Conservation (phyloP, 2,888 invertebrate species). For the Microctonus aethiopoides region DNA sequence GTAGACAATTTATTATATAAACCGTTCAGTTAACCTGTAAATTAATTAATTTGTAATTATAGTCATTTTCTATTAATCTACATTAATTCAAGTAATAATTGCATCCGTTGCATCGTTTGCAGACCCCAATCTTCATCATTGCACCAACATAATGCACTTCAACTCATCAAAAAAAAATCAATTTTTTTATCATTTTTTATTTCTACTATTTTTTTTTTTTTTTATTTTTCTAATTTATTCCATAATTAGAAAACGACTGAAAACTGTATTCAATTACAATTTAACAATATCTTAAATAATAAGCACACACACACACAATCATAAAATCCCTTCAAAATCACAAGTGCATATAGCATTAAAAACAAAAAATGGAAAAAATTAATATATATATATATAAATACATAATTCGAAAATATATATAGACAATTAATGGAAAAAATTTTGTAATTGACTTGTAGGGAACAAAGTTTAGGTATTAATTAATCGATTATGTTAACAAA, state of each 20-base stretch:
- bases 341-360: conserved; percentile 21
- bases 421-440: conserved; percentile 41
- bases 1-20: neutral
- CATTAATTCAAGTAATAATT: neutral
- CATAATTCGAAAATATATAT: conserved; percentile 35
- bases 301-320: conserved; percentile 17
- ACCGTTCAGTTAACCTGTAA: conserved; percentile 13
- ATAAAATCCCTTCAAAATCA: conserved; percentile 25
- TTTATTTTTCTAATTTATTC: conserved; percentile 30
- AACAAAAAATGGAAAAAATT: conserved; percentile 3
- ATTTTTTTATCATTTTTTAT: neutral
- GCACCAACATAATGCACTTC: conserved; percentile 26
- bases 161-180: neutral
- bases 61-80: neutral
- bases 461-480: conserved; percentile 51
- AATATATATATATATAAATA: conserved; percentile 29
- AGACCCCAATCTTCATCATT: conserved; percentile 23
- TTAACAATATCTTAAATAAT: conserved; percentile 45
- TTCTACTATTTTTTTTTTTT: neutral
- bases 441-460: conserved; percentile 49
- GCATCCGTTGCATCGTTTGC: conserved; percentile 23
- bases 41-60: neutral
- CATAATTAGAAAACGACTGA: conserved; percentile 55
- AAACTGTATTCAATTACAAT: conserved; percentile 50
- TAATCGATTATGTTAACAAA: neutral